Evolutionary conservation across 2,113 vertebrate genomes (phyloP).

Genomic region (Planiliza haematocheilus): DNA sequence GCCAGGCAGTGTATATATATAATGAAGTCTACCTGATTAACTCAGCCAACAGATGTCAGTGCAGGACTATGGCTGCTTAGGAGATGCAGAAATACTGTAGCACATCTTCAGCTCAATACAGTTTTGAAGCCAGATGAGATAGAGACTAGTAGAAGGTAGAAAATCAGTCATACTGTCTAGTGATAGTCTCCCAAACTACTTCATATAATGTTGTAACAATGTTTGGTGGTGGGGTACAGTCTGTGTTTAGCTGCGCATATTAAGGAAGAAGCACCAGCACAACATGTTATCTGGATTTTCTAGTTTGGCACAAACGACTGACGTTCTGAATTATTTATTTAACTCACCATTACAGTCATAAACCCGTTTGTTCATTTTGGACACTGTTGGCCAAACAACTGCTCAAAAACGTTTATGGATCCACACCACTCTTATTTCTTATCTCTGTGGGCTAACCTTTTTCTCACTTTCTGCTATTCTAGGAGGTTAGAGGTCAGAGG

Average conservation of each 20-base stretch:
- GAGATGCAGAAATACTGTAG: not conserved
- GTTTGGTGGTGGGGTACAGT: too few species aligned
- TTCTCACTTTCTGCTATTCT: not conserved
- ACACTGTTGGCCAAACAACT: not conserved
- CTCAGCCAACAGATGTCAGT: slow-evolving; percentile 49
- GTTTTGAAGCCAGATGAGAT: not conserved
- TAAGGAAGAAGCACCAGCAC: not conserved
- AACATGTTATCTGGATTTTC: too few species aligned
- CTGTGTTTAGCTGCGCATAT: not conserved
- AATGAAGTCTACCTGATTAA: not conserved
- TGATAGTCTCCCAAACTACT: not conserved
- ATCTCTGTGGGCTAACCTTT: not conserved
- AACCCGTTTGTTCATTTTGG: not conserved
- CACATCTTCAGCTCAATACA: not conserved
- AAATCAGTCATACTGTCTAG: not conserved
- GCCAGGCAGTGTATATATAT: too few species aligned
- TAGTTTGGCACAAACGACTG: too few species aligned
- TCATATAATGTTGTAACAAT: too few species aligned
- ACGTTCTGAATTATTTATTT: too few species aligned
- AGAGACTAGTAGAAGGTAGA: not conserved
- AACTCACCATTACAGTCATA: too few species aligned
- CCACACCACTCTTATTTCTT: not conserved
- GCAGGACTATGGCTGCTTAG: not conserved
- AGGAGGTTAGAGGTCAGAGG: slow-evolving; percentile 20
- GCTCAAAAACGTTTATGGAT: not conserved